These are phyloP conservation scores for Anguilla obscura DNA, from an alignment of 2,797 vertebrate genomes.

Conservation along the genomic window DNA sequence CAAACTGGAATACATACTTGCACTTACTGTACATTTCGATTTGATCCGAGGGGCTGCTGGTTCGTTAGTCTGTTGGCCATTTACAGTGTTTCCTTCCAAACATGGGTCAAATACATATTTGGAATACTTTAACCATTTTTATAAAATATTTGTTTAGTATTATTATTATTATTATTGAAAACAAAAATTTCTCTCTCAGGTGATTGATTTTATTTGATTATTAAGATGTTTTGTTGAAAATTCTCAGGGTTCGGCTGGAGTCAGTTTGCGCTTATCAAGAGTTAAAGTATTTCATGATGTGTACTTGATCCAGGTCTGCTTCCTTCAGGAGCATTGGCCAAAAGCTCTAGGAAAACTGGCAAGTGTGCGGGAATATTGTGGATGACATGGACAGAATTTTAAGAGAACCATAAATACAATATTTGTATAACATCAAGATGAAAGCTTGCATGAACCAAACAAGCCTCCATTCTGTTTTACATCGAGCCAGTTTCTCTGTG, in stretches of 20 bases:
- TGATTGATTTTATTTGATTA: no score
- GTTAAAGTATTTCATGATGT: background rate
- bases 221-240: no score
- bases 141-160: no score
- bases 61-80: background rate
- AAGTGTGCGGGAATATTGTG: background rate
- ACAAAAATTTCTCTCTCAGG: no score
- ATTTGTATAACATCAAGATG: background rate
- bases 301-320: background rate
- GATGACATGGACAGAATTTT: background rate
- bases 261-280: background rate
- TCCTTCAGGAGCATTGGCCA: background rate
- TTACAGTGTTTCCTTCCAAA: background rate
- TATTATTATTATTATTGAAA: no score
- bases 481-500: background rate
- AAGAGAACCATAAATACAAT: background rate
- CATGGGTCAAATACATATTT: background rate
- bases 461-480: conserved; percentile 7
- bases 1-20: background rate
- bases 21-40: background rate
- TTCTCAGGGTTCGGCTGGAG: background rate
- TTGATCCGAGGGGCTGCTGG: background rate
- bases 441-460: background rate
- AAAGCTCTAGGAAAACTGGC: background rate
- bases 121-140: background rate